Base-by-base conservation (phyloP, 2,888 invertebrate genomes). In the Achlya flavicornis region DNA sequence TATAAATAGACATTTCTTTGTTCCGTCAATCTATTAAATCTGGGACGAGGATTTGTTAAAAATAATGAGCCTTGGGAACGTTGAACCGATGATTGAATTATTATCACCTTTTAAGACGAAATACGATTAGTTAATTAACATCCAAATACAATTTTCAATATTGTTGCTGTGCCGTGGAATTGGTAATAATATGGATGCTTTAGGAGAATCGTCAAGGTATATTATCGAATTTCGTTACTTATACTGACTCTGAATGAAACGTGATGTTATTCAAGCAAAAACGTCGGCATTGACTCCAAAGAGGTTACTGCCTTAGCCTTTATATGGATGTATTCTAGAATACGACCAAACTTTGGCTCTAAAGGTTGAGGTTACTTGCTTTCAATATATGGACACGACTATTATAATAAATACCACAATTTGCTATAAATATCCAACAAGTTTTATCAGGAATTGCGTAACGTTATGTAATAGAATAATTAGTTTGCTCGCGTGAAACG, bases 111-210 rank as follows among this genome's bases (percentile, higher is more conserved):
- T 70, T 67, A 72, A 72, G 63, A 65, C 66, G 62, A 76, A 77
- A 78, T 72, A 70, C 67, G 69, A 75, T 80, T 78, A 76, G 72
- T 76, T 73, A 79, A 83, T 81, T 79, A 73, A 75, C 73, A 76
- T 71, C 70, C 73, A 78, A 76, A 79, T 75, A 4, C 75, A 80
- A 75, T 78, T 75, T 73, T 72, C 69, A 75, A 75, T 79, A 76
- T 75, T 78, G 67, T 69, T 74, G 66, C 73, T 66, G 68, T 65
- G 68, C 72, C 88, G 84, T 89, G 79, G 80, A 87, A 90, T 90
- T 75, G 81, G 74, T 89, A 89, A 90, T 89, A 80, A 84, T 81
- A 71, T 70, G 67, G 75, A 75, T 70, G 76, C 72, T 71, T 80
- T 77, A 76, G 74, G 72, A 80, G 79, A 84, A 81, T 72, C 77